Conservation (phyloP, 1,140 invertebrate species). For the Cyclargus thomasi region DNA sequence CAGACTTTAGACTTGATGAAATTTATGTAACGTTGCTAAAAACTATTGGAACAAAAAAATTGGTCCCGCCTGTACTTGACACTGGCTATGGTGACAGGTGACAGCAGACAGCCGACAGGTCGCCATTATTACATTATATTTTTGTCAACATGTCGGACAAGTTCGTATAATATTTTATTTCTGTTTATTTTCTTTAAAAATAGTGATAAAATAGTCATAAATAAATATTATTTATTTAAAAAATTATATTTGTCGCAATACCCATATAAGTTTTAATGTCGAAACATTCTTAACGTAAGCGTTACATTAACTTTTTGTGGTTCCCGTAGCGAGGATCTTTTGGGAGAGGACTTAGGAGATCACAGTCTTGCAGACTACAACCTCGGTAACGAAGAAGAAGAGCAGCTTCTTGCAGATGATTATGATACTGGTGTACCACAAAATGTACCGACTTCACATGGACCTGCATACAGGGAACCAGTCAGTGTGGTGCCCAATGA, state of each 20-base stretch:
- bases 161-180: constrained; percentile 53
- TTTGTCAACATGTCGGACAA: constrained; percentile 71
- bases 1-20: too few species aligned
- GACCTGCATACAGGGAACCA: constrained; percentile 33
- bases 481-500: constrained; percentile 41
- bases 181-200: not conserved
- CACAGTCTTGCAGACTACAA: constrained; percentile 67
- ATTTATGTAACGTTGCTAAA: too few species aligned
- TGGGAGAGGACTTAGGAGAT: constrained; percentile 66
- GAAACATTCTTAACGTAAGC: not conserved
- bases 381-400: constrained; percentile 67
- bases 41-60: too few species aligned
- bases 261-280: too few species aligned
- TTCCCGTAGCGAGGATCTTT: constrained; percentile 57
- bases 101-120: not conserved
- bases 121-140: constrained; percentile 20
- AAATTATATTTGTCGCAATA: not conserved
- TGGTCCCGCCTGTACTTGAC: too few species aligned
- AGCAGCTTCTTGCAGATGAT: constrained; percentile 62
- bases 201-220: not conserved
- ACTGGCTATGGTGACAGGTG: too few species aligned
- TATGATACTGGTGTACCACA: constrained; percentile 53
- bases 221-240: not conserved
- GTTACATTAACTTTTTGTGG: not conserved
- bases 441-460: constrained; percentile 52